A percentile compares a stretch with the other conserved stretches of the same genome.
These are phyloP conservation scores for Caenorhabditis doughertyi DNA, from an alignment of 2,888 invertebrate genomes.

Conservation along the genomic window DNA sequence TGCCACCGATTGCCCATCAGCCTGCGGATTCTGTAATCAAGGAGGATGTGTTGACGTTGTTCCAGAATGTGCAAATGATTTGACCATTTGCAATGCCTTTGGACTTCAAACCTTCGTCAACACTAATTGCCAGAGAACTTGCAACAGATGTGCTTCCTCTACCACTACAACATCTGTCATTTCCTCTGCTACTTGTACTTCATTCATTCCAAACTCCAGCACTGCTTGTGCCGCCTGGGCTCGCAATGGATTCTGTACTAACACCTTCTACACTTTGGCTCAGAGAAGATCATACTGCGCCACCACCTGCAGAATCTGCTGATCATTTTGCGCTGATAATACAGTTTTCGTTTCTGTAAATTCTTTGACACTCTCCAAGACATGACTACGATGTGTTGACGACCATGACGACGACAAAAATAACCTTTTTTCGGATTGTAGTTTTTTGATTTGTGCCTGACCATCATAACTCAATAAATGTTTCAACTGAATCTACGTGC, in stretches of 20 bases:
- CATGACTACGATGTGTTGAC: neutral
- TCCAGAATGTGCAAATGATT: conserved; percentile 65
- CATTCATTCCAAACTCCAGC: conserved; percentile 36
- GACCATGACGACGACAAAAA: conserved; percentile 1
- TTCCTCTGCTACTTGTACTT: conserved; percentile 18
- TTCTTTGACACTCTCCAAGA: conserved; percentile 2
- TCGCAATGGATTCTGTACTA: conserved; percentile 45
- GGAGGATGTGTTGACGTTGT: conserved; percentile 68
- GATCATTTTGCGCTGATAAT: too few species aligned
- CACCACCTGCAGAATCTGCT: conserved; percentile 50
- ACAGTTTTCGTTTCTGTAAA: neutral
- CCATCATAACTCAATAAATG: neutral
- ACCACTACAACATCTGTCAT: conserved; percentile 17
- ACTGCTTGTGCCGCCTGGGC: conserved; percentile 33
- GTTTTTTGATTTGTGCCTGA: neutral
- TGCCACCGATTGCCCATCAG: conserved; percentile 61
- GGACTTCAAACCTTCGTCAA: conserved; percentile 57
- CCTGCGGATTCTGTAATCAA: conserved; percentile 63
- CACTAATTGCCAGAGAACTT: conserved; percentile 51
- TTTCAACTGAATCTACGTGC: too few species aligned
- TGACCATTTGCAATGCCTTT: conserved; percentile 50
- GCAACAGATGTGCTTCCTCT: conserved; percentile 32
- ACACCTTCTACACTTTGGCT: conserved; percentile 42
- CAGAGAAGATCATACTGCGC: conserved; percentile 47
- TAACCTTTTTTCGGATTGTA: neutral